Conservation (phyloP, 2,797 vertebrate species). For the Pempheris klunzingeri region DNA sequence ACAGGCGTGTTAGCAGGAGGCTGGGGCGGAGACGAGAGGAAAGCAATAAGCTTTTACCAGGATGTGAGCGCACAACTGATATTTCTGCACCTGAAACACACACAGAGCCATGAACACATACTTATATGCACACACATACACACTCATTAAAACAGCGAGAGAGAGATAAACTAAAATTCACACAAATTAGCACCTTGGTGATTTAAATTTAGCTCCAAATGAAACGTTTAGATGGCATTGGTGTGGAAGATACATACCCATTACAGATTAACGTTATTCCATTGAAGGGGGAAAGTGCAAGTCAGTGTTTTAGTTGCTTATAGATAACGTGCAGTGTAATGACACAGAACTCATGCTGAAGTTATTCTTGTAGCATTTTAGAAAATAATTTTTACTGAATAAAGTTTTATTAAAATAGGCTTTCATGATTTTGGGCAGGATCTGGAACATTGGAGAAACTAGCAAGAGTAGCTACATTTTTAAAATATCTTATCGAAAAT, state of each 20-base stretch:
- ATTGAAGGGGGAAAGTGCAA: conserved; percentile 27
- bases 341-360: conserved; percentile 22
- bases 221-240: conserved; percentile 29
- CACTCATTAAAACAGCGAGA: conserved; percentile 14
- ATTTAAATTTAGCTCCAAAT: conserved; percentile 66
- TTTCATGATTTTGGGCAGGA: neutral
- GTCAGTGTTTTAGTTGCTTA: conserved; percentile 26
- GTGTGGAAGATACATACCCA: conserved; percentile 53
- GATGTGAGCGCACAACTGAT: conserved; percentile 58
- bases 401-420: neutral
- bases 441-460: too few relatives aligned
- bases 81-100: conserved; percentile 27
- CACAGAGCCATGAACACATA: conserved; percentile 37
- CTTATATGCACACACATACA: conserved; percentile 14
- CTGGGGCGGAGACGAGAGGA: conserved; percentile 40
- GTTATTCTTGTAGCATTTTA: neutral
- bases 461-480: too few relatives aligned
- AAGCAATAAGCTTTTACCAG: conserved; percentile 62
- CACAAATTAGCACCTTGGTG: conserved; percentile 62
- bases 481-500: too few relatives aligned
- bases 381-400: neutral
- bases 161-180: conserved; percentile 39
- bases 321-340: conserved; percentile 11
- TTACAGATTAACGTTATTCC: conserved; percentile 48
- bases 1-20: conserved; percentile 57